Evolutionary conservation across 2,797 vertebrate species (phyloP).

Genomic region (Melanotaenia boesemani): DNA sequence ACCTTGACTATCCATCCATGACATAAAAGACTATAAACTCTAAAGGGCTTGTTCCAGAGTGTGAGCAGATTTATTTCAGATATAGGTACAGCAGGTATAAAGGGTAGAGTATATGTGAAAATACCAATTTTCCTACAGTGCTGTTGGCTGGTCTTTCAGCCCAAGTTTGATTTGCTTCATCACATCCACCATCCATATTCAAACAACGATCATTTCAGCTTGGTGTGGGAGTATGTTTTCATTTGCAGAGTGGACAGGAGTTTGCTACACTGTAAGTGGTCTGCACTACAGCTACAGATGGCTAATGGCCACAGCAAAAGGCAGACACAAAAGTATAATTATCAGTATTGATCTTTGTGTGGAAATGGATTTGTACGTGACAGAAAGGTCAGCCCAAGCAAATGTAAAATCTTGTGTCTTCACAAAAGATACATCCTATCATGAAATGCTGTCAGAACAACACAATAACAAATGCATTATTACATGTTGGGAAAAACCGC

Average conservation of each 20-base stretch:
- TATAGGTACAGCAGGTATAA: constrained; percentile 58
- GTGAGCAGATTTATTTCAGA: constrained; percentile 78
- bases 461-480: constrained; percentile 27
- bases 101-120: constrained; percentile 67
- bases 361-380: constrained; percentile 54
- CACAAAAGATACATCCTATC: constrained; percentile 34
- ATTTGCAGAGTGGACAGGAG: constrained; percentile 49
- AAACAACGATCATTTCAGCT: constrained; percentile 54
- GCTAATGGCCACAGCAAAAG: constrained; percentile 60
- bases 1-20: constrained; percentile 65
- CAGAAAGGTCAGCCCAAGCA: constrained; percentile 49
- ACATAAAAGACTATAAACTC: constrained; percentile 75
- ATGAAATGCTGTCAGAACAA: constrained; percentile 22
- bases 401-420: constrained; percentile 41
- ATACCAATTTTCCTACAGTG: constrained; percentile 57
- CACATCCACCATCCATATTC: constrained; percentile 59
- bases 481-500: constrained; percentile 22
- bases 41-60: constrained; percentile 76
- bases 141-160: constrained; percentile 59
- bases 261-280: constrained; percentile 48
- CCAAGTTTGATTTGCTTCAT: constrained; percentile 68
- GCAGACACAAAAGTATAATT: constrained; percentile 60
- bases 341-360: constrained; percentile 53
- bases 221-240: constrained; percentile 53
- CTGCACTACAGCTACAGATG: constrained; percentile 52